These are phyloP conservation scores for Himalopsyche kuldschensis DNA, from an alignment of 2,888 invertebrate species.

Conservation along the genomic window DNA sequence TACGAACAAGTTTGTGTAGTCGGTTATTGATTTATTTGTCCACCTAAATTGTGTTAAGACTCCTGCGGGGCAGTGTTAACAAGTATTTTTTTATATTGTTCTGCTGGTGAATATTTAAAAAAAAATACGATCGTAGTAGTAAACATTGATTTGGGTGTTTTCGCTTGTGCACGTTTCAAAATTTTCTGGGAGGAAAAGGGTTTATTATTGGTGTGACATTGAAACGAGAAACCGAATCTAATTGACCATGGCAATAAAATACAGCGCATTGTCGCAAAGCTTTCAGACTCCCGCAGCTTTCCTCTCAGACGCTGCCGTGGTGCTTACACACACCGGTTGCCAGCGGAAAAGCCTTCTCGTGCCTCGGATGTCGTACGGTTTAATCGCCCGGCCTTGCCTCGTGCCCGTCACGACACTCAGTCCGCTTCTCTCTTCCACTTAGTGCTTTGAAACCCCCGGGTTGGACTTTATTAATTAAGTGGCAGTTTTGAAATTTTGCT, in stretches of 20 bases:
- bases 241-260: neutral
- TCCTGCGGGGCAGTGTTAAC: no score
- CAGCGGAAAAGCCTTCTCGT: neutral
- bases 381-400: neutral
- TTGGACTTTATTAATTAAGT: neutral
- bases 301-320: neutral
- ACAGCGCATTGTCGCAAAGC: neutral
- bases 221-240: neutral
- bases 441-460: neutral
- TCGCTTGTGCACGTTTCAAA: no score
- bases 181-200: no score
- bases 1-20: no score
- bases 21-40: no score
- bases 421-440: neutral
- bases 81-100: no score
- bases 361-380: neutral
- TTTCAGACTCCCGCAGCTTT: neutral
- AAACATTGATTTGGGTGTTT: no score
- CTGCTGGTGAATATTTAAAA: no score
- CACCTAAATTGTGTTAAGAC: no score
- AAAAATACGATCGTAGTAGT: no score
- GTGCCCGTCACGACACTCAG: neutral
- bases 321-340: neutral
- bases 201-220: no score
- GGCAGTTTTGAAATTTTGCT: neutral